phyloP scores from a whole-genome alignment of 2,797 vertebrate species.

The Cetoscarus ocellatus region DNA sequence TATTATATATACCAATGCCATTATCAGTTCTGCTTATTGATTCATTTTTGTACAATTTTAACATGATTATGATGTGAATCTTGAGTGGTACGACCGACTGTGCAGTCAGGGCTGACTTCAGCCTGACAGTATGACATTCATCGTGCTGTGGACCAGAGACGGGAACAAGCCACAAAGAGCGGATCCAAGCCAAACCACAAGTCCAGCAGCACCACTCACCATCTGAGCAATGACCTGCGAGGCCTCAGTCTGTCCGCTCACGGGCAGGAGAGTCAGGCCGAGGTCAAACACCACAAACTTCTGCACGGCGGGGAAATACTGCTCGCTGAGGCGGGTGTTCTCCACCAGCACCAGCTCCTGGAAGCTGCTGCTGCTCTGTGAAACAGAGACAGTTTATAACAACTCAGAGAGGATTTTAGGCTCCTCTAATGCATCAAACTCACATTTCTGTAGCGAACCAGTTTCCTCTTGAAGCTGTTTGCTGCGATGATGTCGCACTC shows the following conservation, averaged over 20 bases:
- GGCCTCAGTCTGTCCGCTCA: constrained; percentile 88
- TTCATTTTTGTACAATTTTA: too few species aligned
- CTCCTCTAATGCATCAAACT: constrained; percentile 50
- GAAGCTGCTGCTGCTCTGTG: constrained; percentile 83
- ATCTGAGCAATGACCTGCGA: constrained; percentile 90
- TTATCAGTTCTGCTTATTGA: too few species aligned
- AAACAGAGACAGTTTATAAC: background rate
- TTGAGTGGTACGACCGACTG: too few species aligned
- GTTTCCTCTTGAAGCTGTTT: constrained; percentile 88
- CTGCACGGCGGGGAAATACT: constrained; percentile 90
- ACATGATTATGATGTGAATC: too few species aligned
- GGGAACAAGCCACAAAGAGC: too few species aligned
- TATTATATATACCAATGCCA: too few species aligned
- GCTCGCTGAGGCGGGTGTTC: constrained; percentile 87
- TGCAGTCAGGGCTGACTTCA: too few species aligned
- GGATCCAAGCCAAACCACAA: too few species aligned
- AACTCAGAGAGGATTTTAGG: background rate
- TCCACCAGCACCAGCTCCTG: constrained; percentile 89
- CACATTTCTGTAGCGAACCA: constrained; percentile 93
- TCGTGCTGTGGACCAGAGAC: too few species aligned
- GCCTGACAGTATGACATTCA: too few species aligned
- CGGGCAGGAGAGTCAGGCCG: constrained; percentile 90
- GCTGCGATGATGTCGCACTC: constrained; percentile 91
- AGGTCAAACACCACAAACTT: constrained; percentile 92
- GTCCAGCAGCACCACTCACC: constrained; percentile 76